phyloP scores from a whole-genome alignment of 2,113 vertebrate genomes.

The Dolichotis patagonum region DNA sequence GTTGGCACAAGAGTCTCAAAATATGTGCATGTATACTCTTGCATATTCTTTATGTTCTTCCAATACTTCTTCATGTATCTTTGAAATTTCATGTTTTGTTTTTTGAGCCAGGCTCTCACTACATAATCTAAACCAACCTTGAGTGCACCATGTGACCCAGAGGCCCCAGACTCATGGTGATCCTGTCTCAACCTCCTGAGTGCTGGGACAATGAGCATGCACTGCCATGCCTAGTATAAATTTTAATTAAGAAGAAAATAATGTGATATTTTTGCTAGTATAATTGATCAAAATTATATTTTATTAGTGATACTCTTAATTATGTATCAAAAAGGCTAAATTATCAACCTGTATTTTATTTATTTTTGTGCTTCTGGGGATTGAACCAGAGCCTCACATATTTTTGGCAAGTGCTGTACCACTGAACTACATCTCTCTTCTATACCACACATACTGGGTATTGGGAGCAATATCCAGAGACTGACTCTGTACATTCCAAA shows the following conservation, averaged over 20 bases:
- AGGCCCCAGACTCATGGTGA: too few relatives aligned
- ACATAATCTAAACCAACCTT: too few relatives aligned
- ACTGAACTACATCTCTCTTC: background rate
- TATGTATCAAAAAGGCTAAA: background rate
- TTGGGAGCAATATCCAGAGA: background rate
- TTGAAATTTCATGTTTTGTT: too few relatives aligned
- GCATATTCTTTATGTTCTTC: background rate
- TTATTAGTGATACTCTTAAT: background rate
- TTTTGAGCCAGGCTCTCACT: too few relatives aligned
- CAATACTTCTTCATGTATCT: background rate
- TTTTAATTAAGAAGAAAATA: too few relatives aligned
- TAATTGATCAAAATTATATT: background rate
- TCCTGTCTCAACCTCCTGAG: too few relatives aligned
- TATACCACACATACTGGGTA: background rate
- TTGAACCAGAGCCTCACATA: background rate
- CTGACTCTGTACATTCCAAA: background rate
- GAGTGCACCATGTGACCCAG: too few relatives aligned
- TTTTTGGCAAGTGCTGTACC: background rate
- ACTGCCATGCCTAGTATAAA: too few relatives aligned
- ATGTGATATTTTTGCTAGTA: background rate
- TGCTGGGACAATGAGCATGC: too few relatives aligned
- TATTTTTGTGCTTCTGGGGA: background rate
- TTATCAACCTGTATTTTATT: background rate
- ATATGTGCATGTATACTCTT: background rate
- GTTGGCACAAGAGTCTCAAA: background rate